phyloP scores from a whole-genome alignment of 2,888 invertebrate species.

The Drosophila buzzatii region DNA sequence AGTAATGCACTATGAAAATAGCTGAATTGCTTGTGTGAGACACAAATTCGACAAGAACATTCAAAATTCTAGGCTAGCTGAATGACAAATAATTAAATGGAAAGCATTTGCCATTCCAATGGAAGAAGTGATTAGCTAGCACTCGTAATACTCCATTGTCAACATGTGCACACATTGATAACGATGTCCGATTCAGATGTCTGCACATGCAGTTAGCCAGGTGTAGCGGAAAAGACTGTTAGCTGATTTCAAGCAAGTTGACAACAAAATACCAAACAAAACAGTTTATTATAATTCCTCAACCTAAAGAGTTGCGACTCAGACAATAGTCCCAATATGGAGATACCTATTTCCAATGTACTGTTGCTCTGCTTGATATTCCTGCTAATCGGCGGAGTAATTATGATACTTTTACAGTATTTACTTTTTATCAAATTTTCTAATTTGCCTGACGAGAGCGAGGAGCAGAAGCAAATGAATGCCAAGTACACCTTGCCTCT shows the following conservation, averaged over 20 bases:
- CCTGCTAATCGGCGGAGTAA: slow-evolving; percentile 86
- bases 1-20: slow-evolving; percentile 2
- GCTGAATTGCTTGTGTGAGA: background rate
- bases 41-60: background rate
- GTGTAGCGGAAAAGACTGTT: slow-evolving; percentile 27
- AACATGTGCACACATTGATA: slow-evolving; percentile 7
- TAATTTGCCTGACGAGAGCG: slow-evolving; percentile 80
- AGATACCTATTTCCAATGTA: slow-evolving; percentile 84
- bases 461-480: slow-evolving; percentile 82
- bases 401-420: slow-evolving; percentile 87
- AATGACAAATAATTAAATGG: background rate
- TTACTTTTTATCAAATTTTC: slow-evolving; percentile 86
- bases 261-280: background rate
- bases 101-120: slow-evolving; percentile 16
- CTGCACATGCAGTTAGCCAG: slow-evolving; percentile 8
- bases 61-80: background rate
- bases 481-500: slow-evolving; percentile 86
- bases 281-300: background rate
- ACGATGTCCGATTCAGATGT: slow-evolving; percentile 20
- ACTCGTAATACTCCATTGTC: slow-evolving; percentile 9
- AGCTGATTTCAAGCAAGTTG: background rate
- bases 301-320: background rate
- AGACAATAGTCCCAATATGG: slow-evolving; percentile 70
- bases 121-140: slow-evolving; percentile 47
- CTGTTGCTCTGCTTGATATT: slow-evolving; percentile 86